Base-by-base conservation (phyloP, 92 coral and sea anemone genomes). In the Zoanthus solanderi region DNA sequence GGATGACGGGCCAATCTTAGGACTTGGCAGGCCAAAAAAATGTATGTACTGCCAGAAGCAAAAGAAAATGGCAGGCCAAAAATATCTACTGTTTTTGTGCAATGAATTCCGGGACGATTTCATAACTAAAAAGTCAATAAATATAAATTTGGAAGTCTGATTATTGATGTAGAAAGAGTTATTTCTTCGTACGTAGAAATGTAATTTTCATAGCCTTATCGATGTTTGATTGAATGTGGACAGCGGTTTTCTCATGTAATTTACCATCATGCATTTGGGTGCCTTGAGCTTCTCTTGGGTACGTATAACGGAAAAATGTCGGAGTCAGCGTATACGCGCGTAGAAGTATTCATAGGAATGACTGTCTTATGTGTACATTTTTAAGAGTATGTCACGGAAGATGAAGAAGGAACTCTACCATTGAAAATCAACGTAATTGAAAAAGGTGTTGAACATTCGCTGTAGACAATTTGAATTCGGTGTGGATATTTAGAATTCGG, bases 401-500 rank as follows among this genome's bases (percentile, higher is more conserved):
- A 50, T 50, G 56, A 50, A 50, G 56, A 50, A 50, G 71, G 71
- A 65, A 65, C 71, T 65, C 71, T 65, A 65, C 71, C 71, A 65
- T 65, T 65, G 71, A 65, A 65, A 65, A 65, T 65, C 71, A 65
- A 65, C 71, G 71, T 65, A 65, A 65, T 65, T 65, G 71, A 17
- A 65, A 65, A 65, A 65, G 71, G 23, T 65, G 71, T 65, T 65
- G 71, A 28, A 65, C 71, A 65, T 65, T 65, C 71, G 71, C 71
- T 65, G 71, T 65, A 65, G 71, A 65, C 71, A 65, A 3, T 65
- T 65, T 65, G 71, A 65, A 65, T 65, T 65, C 71, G 71, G 31
- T 65, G 71, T 65, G 71, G 71, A 65, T 65, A 65, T 65, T 65
- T 65, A 65, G 31, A 65, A 65, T 65, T 65, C 71, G 71, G 71